Evolutionary conservation across 2,113 vertebrate species (phyloP), one percentile per base, ranked within the genome.

Genomic region (Nothocercus julius): DNA sequence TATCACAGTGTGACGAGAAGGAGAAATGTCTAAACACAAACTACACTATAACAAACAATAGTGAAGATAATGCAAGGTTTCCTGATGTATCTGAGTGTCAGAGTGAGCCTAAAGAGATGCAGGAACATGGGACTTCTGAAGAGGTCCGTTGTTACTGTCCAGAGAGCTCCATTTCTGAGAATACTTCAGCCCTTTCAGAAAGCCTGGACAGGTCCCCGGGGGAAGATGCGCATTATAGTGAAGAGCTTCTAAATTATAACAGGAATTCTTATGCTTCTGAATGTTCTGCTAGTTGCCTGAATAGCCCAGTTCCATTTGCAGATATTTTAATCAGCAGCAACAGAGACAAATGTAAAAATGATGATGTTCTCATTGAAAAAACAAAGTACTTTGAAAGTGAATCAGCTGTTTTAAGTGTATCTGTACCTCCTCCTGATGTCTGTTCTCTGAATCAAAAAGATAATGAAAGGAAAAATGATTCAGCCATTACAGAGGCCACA

Each of bases 361-460:
- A 86, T 66, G 49, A 32, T 77, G 19, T 70, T 92, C 7, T 68
- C 30, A 63, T 86, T 80, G 74, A 70, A 77, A 91, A 95, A 95
- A 66, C 51, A 61, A 79, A 87, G 36, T 91, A 61, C 62, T 94
- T 95, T 34, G 93, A 94, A 95, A 90, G 79, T 66, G 84, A 94
- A 45, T 84, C 74, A 61, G 13, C 40, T 49, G 69, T 45, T 70
- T 81, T 68, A 82, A 61, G 27, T 89, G 32, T 58, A 42, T 56
- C 62, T 90, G 14, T 62, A 82, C 78, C 44, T 92, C 82, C 49
- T 75, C 24, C 74, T 72, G 13, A 17, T 68, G 20, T 61, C 77
- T 85, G 86, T 54, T 75, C 42, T 64, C 28, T 22, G 49, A 68
- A 58, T 81, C 79, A 95, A 80, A 93, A 90, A 93, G 44, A n/a